Base-by-base conservation (phyloP, 2,797 vertebrate genomes). In the Cynopterus sphinx region DNA sequence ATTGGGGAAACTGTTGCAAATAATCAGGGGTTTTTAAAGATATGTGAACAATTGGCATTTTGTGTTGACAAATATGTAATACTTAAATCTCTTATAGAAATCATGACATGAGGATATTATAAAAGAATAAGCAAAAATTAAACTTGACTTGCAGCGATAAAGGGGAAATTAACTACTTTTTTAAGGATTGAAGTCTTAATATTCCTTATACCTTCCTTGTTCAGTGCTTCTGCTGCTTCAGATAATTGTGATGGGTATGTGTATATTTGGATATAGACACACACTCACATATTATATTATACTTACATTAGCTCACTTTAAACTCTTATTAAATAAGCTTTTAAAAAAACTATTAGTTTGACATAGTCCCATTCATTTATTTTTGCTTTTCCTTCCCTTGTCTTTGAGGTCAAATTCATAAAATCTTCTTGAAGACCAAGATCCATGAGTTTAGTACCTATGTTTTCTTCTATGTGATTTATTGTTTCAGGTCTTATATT, bases 111-210 rank as follows among this genome's bases (percentile, higher is more conserved):
- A 75, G 17, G 6, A 59, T 87, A 4, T 87, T 87, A n/a, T 59
- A 28, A 77, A 90, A 74, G 36, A 70, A 57, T 65, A 93, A 67
- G 4, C n/a, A 79, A 90, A 88, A 88, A 73, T 91, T 89, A 91
- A 93, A 78, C 61, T 79, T 65, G 59, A 67, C 1, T 41, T 75
- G 4, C 12, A 33, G 57, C 63, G 43, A 55, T 59, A 88, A 90
- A 87, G 26, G 16, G 17, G 11, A 77, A 73, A 81, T 22, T 53
- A 41, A 39, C 9, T 59, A 19, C 33, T 75, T 74, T 84, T 89
- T 63, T 86, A 68, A 89, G 6, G 24, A 3, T 15, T 75, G n/a
- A 67, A 65, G 33, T 87, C n/a, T 86, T 78, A 46, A 81, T 79
- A 92, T 26, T 78, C n/a, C 16, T 86, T 83, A 2, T 31, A 46